Conservation (phyloP, 2,888 invertebrate species). For the Colostygia pectinataria region DNA sequence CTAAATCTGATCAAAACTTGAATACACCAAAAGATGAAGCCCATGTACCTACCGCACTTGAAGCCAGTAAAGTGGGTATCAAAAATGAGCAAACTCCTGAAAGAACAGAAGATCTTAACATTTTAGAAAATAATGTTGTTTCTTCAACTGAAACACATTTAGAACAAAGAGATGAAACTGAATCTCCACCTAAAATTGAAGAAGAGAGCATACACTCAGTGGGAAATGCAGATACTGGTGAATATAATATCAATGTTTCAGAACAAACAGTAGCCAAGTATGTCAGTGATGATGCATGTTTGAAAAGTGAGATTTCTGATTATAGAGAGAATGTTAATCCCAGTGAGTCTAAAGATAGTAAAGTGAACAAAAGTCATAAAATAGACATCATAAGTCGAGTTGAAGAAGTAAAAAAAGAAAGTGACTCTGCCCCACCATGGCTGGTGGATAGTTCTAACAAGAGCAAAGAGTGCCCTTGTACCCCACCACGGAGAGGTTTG, state of each 20-base stretch:
- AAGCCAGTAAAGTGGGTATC: slow-evolving; percentile 48
- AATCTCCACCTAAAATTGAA: slow-evolving; percentile 64
- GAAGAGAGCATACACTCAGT: slow-evolving; percentile 46
- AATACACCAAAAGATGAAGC: slow-evolving; percentile 60
- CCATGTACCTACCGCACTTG: slow-evolving; percentile 51
- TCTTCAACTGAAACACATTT: slow-evolving; percentile 49
- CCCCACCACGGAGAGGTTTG: slow-evolving; percentile 85
- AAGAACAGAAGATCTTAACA: slow-evolving; percentile 44
- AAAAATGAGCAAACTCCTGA: slow-evolving; percentile 53
- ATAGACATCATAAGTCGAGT: slow-evolving; percentile 59
- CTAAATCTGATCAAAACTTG: slow-evolving; percentile 57
- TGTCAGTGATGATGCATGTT: slow-evolving; percentile 63
- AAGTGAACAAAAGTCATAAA: slow-evolving; percentile 66
- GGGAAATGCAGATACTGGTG: slow-evolving; percentile 47
- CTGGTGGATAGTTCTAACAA: slow-evolving; percentile 73
- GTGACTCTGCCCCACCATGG: slow-evolving; percentile 69
- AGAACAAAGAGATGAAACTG: slow-evolving; percentile 55
- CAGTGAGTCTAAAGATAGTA: slow-evolving; percentile 71
- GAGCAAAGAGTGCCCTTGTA: slow-evolving; percentile 78
- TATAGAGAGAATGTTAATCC: slow-evolving; percentile 81
- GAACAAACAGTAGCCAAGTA: slow-evolving; percentile 60
- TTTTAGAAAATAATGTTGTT: slow-evolving; percentile 42
- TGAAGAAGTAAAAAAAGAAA: slow-evolving; percentile 70
- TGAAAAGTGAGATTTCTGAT: slow-evolving; percentile 75
- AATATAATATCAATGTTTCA: slow-evolving; percentile 46